phyloP scores from a whole-genome alignment of 2,113 vertebrate genomes.

The Lepus americanus region DNA sequence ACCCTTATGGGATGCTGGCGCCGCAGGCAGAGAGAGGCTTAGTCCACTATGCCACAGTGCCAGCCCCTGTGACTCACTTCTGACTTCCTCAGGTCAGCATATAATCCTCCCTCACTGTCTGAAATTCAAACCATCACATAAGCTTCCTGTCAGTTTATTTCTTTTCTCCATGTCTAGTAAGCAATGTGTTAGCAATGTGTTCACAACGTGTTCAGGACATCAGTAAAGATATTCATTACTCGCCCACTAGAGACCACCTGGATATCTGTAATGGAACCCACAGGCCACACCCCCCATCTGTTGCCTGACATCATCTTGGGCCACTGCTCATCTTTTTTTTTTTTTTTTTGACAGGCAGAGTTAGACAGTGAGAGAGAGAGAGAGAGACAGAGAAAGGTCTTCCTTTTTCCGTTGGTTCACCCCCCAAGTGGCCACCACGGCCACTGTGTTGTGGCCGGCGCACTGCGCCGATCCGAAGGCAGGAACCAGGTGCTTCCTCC shows the following conservation, averaged over 20 bases:
- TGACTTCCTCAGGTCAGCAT: neutral
- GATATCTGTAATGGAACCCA: neutral
- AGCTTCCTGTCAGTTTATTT: conserved; percentile 49
- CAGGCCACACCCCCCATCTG: neutral
- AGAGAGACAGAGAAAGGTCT: too few relatives aligned
- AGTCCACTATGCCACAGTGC: too few relatives aligned
- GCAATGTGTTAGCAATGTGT: conserved; percentile 28
- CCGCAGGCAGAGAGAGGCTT: too few relatives aligned
- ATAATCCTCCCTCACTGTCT: conserved; percentile 9
- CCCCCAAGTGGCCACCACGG: too few relatives aligned
- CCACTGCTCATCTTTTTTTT: neutral
- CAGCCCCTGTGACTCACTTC: neutral
- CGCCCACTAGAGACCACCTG: conserved; percentile 36
- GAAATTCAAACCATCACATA: conserved; percentile 56
- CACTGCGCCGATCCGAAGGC: too few relatives aligned
- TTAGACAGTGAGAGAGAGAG: too few relatives aligned
- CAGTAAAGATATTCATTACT: neutral
- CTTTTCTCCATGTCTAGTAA: neutral
- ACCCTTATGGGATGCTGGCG: too few relatives aligned
- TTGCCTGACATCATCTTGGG: neutral
- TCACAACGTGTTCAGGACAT: neutral
- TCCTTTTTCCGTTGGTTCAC: too few relatives aligned
- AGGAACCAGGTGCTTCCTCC: too few relatives aligned
- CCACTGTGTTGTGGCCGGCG: too few relatives aligned
- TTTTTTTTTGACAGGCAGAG: too few relatives aligned